Conservation (phyloP, 2,797 vertebrate genomes). For the Acanthurus lineatus region DNA sequence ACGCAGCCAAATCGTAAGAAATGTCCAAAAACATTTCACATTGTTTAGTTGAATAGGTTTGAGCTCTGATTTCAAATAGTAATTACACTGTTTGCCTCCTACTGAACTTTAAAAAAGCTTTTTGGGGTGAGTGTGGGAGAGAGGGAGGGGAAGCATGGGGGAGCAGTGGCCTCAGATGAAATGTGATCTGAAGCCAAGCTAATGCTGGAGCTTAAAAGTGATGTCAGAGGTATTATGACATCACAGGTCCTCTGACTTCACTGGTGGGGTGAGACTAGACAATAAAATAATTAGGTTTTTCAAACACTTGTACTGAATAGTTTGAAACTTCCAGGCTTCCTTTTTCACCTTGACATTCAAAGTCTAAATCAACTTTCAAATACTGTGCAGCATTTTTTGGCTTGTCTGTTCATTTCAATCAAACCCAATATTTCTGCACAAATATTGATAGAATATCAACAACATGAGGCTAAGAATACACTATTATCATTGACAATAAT, state of each 20-base stretch:
- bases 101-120: slow-evolving; percentile 24
- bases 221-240: slow-evolving; percentile 16
- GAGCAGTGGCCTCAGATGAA: slow-evolving; percentile 25
- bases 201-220: slow-evolving; percentile 13
- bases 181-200: slow-evolving; percentile 25
- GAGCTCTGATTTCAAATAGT: slow-evolving; percentile 15
- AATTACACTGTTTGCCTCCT: slow-evolving; percentile 31
- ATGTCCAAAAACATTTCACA: slow-evolving; percentile 24
- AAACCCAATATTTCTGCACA: too few species aligned
- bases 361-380: too few species aligned
- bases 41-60: slow-evolving; percentile 24
- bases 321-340: too few species aligned
- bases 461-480: too few species aligned
- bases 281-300: background rate
- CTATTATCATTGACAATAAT: too few species aligned
- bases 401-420: too few species aligned
- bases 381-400: too few species aligned
- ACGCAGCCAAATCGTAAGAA: background rate
- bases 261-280: background rate
- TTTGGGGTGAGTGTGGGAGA: slow-evolving; percentile 20
- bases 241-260: slow-evolving; percentile 13
- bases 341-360: too few species aligned
- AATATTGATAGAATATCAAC: too few species aligned
- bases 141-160: background rate
- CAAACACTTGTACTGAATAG: too few species aligned